A percentile compares a stretch with the other conserved stretches of the same genome.
These are phyloP conservation scores for Vireo altiloquus DNA, from an alignment of 2,113 vertebrate species.

Conservation along the genomic window DNA sequence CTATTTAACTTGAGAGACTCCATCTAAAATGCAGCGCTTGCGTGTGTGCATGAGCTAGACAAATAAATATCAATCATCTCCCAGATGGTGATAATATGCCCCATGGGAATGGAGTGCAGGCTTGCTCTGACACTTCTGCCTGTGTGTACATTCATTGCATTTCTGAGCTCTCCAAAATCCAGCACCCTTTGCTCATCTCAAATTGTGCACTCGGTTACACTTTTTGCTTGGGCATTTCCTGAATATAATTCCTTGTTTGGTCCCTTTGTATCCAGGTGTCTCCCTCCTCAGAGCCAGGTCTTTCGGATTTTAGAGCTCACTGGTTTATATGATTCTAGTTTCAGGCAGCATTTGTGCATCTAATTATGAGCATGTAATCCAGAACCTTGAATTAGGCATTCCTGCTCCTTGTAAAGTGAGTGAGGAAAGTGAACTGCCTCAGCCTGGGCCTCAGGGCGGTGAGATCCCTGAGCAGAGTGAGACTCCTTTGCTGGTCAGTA, in stretches of 20 bases:
- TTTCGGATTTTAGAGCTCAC: background rate
- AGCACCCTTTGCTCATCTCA: background rate
- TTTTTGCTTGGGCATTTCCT: background rate
- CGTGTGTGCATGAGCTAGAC: conserved; percentile 25
- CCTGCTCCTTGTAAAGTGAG: background rate
- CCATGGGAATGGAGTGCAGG: background rate
- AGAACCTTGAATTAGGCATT: background rate
- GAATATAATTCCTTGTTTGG: background rate
- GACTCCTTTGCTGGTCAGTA: background rate
- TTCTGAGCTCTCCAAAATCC: background rate
- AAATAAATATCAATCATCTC: conserved; percentile 45
- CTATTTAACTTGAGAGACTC: conserved; percentile 23
- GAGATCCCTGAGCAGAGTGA: background rate
- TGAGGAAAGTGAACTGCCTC: background rate
- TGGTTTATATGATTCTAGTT: background rate
- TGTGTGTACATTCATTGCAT: background rate
- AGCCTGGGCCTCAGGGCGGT: background rate
- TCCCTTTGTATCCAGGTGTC: background rate
- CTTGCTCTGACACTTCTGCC: background rate
- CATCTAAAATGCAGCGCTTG: background rate
- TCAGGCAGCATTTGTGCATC: background rate
- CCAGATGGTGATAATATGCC: conserved; percentile 46
- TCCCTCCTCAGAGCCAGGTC: background rate
- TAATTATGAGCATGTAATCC: background rate
- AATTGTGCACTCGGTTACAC: background rate